These are phyloP conservation scores for Vanessa atalanta DNA, from an alignment of 1,140 invertebrate species.

Conservation along the genomic window DNA sequence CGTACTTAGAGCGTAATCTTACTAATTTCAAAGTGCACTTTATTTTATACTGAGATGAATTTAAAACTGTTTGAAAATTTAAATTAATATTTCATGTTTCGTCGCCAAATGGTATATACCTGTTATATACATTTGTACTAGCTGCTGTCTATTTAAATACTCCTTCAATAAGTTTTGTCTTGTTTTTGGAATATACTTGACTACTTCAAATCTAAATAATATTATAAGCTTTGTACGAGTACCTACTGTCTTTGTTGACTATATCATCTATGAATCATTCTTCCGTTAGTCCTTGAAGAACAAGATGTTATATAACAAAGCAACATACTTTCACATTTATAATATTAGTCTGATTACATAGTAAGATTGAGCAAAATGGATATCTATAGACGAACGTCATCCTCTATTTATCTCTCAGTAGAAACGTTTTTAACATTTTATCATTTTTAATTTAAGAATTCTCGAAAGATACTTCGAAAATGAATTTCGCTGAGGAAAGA, in stretches of 20 bases:
- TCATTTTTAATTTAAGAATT: neutral
- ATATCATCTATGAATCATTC: no score
- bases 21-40: conserved; percentile 30
- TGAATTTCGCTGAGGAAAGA: neutral
- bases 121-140: neutral
- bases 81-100: neutral
- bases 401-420: neutral
- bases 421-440: neutral
- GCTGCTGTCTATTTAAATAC: neutral
- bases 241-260: no score
- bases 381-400: neutral
- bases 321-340: no score
- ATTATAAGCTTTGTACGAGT: no score
- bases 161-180: neutral
- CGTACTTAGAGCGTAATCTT: conserved; percentile 26
- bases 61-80: conserved; percentile 7
- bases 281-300: no score
- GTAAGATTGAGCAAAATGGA: neutral
- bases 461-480: neutral
- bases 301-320: no score
- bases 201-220: no score
- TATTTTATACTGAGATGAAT: conserved; percentile 22
- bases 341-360: no score
- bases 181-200: no score
- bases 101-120: neutral